A percentile compares a stretch with the other conserved stretches of the same genome.
These are phyloP conservation scores for Agonopterix subpropinquella DNA, from an alignment of 2,888 invertebrate genomes.

Conservation along the genomic window DNA sequence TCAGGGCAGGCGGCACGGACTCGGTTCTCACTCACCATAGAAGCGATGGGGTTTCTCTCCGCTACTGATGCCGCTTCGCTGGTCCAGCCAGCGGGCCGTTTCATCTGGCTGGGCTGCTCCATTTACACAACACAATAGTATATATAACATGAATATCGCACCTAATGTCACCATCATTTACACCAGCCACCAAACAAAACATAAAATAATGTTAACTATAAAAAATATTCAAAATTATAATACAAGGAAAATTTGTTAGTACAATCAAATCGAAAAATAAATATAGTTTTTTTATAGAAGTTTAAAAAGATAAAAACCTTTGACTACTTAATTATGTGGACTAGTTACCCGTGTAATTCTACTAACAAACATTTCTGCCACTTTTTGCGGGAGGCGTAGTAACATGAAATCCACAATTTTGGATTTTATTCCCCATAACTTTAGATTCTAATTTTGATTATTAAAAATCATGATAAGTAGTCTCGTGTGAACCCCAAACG, in stretches of 20 bases:
- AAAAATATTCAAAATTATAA: slow-evolving; percentile 18
- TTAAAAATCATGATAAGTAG: too few relatives aligned
- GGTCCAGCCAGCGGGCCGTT: slow-evolving; percentile 67
- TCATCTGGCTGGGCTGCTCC: slow-evolving; percentile 73
- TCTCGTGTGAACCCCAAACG: too few relatives aligned
- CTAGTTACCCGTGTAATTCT: too few relatives aligned
- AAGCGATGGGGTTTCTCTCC: slow-evolving; percentile 66
- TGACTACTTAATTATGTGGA: too few relatives aligned
- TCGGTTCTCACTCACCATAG: slow-evolving; percentile 61
- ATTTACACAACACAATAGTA: slow-evolving; percentile 73
- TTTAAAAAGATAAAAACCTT: too few relatives aligned
- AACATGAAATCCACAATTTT: too few relatives aligned
- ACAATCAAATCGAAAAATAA: slow-evolving; percentile 8
- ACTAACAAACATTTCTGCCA: too few relatives aligned
- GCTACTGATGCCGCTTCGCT: slow-evolving; percentile 46
- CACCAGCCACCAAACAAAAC: slow-evolving; percentile 70
- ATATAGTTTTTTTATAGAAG: too few relatives aligned
- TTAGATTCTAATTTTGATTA: too few relatives aligned
- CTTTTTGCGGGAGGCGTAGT: too few relatives aligned
- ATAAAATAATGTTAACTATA: slow-evolving; percentile 60
- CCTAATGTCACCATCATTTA: slow-evolving; percentile 65
- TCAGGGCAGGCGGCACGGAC: neutral
- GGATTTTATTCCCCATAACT: too few relatives aligned
- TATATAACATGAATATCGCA: slow-evolving; percentile 75
- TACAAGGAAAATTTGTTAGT: slow-evolving; percentile 23